Evolutionary conservation across 2,113 vertebrate genomes (phyloP).

Genomic region (Cheirogaleus medius): DNA sequence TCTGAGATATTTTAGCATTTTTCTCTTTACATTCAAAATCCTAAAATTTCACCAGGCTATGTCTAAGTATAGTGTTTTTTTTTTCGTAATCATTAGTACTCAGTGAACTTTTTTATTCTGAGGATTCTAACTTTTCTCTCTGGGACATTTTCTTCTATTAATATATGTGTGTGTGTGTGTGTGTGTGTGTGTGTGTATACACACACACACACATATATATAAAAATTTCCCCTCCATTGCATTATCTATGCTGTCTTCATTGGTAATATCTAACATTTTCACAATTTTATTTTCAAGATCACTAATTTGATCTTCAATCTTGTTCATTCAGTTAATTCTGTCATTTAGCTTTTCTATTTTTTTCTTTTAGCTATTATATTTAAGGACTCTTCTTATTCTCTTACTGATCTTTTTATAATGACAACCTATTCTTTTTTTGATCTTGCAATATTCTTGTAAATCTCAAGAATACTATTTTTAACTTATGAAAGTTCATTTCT

Average conservation of each 20-base stretch:
- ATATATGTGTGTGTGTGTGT: too few species aligned
- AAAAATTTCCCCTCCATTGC: background rate
- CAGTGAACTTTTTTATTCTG: background rate
- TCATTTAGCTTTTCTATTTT: background rate
- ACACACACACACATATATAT: too few species aligned
- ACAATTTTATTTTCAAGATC: background rate
- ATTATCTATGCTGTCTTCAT: background rate
- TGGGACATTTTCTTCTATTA: background rate
- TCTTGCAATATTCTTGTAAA: background rate
- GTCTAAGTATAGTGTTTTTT: background rate
- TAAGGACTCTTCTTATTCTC: background rate
- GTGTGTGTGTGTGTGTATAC: too few species aligned
- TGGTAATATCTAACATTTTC: background rate
- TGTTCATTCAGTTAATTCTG: background rate
- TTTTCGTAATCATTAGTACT: background rate
- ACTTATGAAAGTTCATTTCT: background rate
- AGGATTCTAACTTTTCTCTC: background rate
- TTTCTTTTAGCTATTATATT: background rate
- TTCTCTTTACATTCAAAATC: background rate
- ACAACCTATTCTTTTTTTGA: background rate
- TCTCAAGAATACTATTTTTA: background rate
- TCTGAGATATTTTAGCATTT: background rate
- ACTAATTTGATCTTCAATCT: background rate
- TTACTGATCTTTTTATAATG: background rate
- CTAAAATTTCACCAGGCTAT: background rate